A percentile compares a stretch with the other conserved stretches of the same genome.
Conservation (phyloP, 2,888 invertebrate genomes). For the Mamestra brassicae region DNA sequence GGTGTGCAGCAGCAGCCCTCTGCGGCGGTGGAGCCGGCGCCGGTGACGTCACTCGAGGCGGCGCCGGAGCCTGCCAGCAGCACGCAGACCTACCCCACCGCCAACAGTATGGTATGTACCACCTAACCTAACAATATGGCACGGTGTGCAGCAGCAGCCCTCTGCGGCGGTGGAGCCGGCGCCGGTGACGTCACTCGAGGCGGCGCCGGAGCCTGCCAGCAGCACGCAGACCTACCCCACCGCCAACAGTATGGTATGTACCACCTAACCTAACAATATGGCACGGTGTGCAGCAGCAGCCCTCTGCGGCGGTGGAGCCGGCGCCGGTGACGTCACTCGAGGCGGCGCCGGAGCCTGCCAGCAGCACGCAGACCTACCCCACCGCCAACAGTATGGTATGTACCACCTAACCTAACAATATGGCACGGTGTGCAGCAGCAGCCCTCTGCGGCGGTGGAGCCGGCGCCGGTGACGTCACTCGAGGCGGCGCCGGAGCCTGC, state of each 20-base stretch:
- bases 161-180: neutral
- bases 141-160: neutral
- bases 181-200: neutral
- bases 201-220: neutral
- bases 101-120: neutral
- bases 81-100: constrained; percentile 54
- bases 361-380: constrained; percentile 56
- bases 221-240: constrained; percentile 56
- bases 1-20: neutral
- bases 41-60: neutral
- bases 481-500: neutral
- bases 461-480: neutral
- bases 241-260: neutral
- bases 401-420: too few relatives aligned
- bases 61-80: neutral
- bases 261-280: too few relatives aligned
- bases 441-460: neutral
- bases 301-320: neutral
- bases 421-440: neutral
- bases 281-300: neutral
- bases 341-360: neutral
- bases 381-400: neutral
- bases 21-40: neutral
- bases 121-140: too few relatives aligned
- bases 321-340: neutral